Conservation (phyloP, 2,888 invertebrate species). For the Heteropelma amictum region DNA sequence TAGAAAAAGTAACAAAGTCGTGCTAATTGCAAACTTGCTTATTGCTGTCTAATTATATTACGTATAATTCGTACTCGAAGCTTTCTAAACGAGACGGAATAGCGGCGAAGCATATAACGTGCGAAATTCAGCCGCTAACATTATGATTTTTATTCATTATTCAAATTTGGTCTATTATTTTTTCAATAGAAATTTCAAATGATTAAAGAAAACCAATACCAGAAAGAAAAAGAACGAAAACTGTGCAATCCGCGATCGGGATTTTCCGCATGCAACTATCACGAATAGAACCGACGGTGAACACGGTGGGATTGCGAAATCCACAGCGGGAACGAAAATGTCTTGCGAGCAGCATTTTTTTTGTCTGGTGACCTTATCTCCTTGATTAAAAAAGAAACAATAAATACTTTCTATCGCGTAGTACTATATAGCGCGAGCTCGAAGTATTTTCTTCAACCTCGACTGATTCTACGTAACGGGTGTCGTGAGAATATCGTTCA, state of each 20-base stretch:
- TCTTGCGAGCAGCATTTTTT: conserved; percentile 1
- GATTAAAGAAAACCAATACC: too few relatives aligned
- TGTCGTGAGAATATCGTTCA: neutral
- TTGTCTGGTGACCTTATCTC: conserved; percentile 13
- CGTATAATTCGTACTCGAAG: too few relatives aligned
- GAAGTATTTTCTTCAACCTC: conserved; percentile 1
- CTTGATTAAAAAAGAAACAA: too few relatives aligned
- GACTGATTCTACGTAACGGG: neutral
- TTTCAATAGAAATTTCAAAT: too few relatives aligned
- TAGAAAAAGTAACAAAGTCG: neutral
- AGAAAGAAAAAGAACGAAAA: neutral
- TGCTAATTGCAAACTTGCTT: neutral
- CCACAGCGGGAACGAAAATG: conserved; percentile 6
- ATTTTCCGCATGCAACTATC: conserved; percentile 3
- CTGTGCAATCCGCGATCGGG: neutral
- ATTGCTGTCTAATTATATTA: neutral
- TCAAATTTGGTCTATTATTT: too few relatives aligned
- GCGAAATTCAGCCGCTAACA: neutral
- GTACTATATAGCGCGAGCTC: neutral
- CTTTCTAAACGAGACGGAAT: too few relatives aligned
- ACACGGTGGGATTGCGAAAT: conserved; percentile 50
- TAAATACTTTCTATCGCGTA: conserved; percentile 11
- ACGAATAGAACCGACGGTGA: conserved; percentile 33
- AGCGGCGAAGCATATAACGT: too few relatives aligned
- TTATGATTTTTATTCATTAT: neutral